A percentile compares a stretch with the other conserved stretches of the same genome.
These are phyloP conservation scores for Eristalis pertinax DNA, from an alignment of 2,888 invertebrate species.

Conservation along the genomic window DNA sequence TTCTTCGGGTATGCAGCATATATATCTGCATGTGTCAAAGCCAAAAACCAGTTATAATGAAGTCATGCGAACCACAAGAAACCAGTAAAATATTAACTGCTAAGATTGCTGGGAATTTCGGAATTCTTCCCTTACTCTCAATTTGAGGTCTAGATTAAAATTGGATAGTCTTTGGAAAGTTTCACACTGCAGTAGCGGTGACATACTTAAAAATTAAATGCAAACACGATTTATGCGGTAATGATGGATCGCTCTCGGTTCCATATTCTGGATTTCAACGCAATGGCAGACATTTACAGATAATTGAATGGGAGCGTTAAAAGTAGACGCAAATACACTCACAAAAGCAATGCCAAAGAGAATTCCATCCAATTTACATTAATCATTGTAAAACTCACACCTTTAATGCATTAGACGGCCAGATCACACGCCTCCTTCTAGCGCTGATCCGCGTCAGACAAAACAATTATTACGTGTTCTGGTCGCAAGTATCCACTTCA, in stretches of 20 bases:
- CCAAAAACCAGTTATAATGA: constrained; percentile 59
- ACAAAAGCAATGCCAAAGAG: not conserved
- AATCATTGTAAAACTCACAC: constrained; percentile 26
- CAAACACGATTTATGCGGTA: not conserved
- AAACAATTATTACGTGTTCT: constrained; percentile 38
- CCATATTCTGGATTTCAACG: not conserved
- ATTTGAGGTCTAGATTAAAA: constrained; percentile 54
- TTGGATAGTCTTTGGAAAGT: constrained; percentile 57
- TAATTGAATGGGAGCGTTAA: not conserved
- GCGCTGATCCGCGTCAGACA: constrained; percentile 53
- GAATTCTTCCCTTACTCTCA: constrained; percentile 36
- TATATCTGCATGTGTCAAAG: constrained; percentile 60
- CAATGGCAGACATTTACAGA: not conserved
- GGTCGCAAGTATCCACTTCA: not conserved
- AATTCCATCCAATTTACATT: constrained; percentile 27
- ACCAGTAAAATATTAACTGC: constrained; percentile 34
- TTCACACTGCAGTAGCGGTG: constrained; percentile 29
- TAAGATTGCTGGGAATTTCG: constrained; percentile 49
- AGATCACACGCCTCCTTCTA: constrained; percentile 53
- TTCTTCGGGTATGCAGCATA: not conserved
- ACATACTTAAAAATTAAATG: constrained; percentile 34
- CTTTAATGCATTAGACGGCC: constrained; percentile 22
- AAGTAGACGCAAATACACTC: not conserved
- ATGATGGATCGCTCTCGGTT: not conserved
- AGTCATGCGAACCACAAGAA: constrained; percentile 49